A percentile compares a stretch with the other conserved stretches of the same genome.
Evolutionary conservation across 2,113 vertebrate species (phyloP).

Genomic region (Pavo muticus): DNA sequence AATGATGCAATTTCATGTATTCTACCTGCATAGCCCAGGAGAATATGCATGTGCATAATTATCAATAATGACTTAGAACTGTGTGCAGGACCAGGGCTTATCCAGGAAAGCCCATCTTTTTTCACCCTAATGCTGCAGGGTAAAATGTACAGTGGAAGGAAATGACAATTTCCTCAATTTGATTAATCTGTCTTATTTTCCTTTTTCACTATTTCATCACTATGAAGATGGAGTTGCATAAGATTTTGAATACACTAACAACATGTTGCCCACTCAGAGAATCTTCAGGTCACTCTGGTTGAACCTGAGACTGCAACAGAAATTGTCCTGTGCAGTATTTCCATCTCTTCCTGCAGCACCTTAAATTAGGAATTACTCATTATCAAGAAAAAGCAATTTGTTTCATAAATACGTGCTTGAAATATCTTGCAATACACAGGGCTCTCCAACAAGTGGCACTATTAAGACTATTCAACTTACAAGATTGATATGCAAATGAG

Average conservation of each 20-base stretch:
- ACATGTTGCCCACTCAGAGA: not conserved
- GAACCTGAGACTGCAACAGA: not conserved
- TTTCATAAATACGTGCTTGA: constrained; percentile 24
- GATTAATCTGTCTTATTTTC: constrained; percentile 14
- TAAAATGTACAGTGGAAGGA: not conserved
- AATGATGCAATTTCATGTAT: constrained; percentile 58
- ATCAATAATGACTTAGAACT: not conserved
- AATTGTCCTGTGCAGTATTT: not conserved
- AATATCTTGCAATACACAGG: constrained; percentile 42
- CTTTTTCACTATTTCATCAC: not conserved
- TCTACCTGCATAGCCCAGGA: constrained; percentile 47
- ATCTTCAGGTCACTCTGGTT: not conserved
- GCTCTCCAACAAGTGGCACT: constrained; percentile 33
- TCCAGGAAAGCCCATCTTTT: constrained; percentile 4
- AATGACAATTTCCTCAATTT: constrained; percentile 13
- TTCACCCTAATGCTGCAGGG: not conserved
- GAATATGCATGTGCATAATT: constrained; percentile 48
- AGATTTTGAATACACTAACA: not conserved
- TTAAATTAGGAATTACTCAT: constrained; percentile 41
- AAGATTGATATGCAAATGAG: constrained; percentile 65
- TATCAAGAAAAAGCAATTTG: not conserved
- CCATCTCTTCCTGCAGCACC: not conserved
- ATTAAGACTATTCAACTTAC: constrained; percentile 47
- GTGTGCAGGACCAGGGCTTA: not conserved
- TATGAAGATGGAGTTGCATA: not conserved